Evolutionary conservation across 2,888 invertebrate species (phyloP).

Genomic region (Nemotelus pantherinus): DNA sequence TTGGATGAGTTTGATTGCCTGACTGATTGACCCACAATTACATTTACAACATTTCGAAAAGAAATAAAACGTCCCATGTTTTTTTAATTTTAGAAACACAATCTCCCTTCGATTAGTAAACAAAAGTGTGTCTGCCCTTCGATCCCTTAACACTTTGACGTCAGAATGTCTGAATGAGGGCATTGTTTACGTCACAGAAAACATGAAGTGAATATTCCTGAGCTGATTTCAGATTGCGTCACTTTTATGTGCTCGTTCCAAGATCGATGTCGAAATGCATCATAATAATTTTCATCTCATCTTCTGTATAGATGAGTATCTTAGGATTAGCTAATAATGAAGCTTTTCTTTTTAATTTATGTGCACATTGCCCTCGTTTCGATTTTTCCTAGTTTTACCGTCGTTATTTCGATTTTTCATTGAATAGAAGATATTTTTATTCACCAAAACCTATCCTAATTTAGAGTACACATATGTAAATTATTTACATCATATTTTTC

Average conservation of each 20-base stretch:
- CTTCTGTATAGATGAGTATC: constrained; percentile 11
- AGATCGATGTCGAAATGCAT: constrained; percentile 21
- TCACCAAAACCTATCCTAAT: neutral
- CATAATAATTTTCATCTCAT: constrained; percentile 6
- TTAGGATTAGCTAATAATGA: constrained; percentile 18
- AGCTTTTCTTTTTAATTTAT: constrained; percentile 16
- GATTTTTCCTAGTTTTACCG: neutral
- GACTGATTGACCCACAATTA: no score
- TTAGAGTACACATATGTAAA: neutral
- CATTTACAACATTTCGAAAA: no score
- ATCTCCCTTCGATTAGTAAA: neutral
- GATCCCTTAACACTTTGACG: constrained; percentile 11
- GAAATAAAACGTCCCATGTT: no score
- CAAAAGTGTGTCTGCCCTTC: neutral
- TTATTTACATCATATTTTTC: neutral
- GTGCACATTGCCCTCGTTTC: constrained; percentile 8
- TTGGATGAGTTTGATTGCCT: no score
- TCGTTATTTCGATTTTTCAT: neutral
- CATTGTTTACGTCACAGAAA: constrained; percentile 24
- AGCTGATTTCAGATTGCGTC: neutral
- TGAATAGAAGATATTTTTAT: neutral
- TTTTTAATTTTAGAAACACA: neutral
- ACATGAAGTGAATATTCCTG: neutral
- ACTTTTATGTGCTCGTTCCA: neutral
- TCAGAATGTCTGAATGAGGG: constrained; percentile 16